Evolutionary conservation across 2,888 invertebrate genomes (phyloP).

Genomic region (Pomacea canaliculata): DNA sequence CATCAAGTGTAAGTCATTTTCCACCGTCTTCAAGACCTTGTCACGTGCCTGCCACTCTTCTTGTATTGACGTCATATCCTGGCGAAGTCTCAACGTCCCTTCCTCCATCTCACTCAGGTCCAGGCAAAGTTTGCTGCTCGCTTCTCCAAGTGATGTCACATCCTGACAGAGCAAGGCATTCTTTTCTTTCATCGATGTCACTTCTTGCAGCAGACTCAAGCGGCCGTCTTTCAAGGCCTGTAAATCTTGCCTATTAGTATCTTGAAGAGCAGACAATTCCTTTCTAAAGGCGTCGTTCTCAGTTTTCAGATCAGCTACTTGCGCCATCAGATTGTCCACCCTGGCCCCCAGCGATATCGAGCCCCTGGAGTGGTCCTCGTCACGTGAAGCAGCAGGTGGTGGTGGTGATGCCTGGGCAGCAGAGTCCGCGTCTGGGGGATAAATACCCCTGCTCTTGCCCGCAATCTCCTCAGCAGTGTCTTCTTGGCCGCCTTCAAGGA

Average conservation of each 20-base stretch:
- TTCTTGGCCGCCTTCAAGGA: neutral
- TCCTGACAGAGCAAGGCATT: neutral
- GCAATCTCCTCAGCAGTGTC: no score
- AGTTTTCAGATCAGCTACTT: neutral
- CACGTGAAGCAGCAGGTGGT: neutral
- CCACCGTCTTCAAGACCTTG: no score
- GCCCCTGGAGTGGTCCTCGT: neutral
- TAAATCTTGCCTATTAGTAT: neutral
- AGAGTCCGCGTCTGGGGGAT: no score
- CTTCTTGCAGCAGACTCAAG: neutral
- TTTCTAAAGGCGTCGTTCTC: neutral
- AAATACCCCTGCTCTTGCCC: no score
- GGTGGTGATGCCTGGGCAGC: neutral
- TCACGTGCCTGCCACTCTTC: no score
- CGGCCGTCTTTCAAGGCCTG: neutral
- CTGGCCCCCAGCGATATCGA: neutral
- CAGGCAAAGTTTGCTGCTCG: neutral
- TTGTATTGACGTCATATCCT: neutral
- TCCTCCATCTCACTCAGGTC: neutral
- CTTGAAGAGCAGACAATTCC: neutral
- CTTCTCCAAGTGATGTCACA: neutral
- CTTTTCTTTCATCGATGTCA: neutral
- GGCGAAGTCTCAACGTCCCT: neutral
- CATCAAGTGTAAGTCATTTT: neutral
- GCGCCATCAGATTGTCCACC: neutral